phyloP scores from a whole-genome alignment of 1,140 invertebrate species.

The Holcopasites calliopsidis region DNA sequence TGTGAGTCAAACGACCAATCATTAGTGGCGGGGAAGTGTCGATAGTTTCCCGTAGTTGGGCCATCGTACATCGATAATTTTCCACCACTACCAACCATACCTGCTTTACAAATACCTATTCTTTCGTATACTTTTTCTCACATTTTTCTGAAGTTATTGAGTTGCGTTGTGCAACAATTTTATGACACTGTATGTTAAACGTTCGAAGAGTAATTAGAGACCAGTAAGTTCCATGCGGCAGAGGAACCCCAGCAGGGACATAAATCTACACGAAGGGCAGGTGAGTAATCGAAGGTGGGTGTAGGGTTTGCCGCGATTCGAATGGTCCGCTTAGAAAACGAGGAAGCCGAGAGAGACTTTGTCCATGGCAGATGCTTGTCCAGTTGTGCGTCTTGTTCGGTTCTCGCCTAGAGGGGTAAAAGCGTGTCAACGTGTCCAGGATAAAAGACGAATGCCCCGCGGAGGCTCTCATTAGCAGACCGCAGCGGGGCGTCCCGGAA shows the following conservation, averaged over 20 bases:
- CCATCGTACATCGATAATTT: no score
- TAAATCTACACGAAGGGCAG: background rate
- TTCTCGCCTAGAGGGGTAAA: slow-evolving; percentile 27
- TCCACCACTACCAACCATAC: no score
- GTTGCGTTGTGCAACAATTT: no score
- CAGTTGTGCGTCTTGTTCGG: slow-evolving; percentile 46
- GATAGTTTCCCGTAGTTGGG: no score
- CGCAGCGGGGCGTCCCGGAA: slow-evolving; percentile 52
- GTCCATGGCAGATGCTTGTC: slow-evolving; percentile 53
- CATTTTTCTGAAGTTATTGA: no score
- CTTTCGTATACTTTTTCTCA: no score
- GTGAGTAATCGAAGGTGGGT: background rate
- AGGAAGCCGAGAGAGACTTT: slow-evolving; percentile 8
- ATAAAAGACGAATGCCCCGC: slow-evolving; percentile 65
- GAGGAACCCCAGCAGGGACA: background rate
- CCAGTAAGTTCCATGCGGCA: background rate
- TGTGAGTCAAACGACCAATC: no score
- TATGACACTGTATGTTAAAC: no score
- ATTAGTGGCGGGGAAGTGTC: no score
- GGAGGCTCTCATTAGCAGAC: slow-evolving; percentile 69
- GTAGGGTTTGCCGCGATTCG: background rate
- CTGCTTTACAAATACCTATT: no score
- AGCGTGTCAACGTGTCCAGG: slow-evolving; percentile 59
- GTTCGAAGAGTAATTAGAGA: background rate
- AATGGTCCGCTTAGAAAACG: slow-evolving; percentile 15